Evolutionary conservation across 2,797 vertebrate genomes (phyloP), one percentile per base, ranked within the genome.

Genomic region (Brotula barbata): DNA sequence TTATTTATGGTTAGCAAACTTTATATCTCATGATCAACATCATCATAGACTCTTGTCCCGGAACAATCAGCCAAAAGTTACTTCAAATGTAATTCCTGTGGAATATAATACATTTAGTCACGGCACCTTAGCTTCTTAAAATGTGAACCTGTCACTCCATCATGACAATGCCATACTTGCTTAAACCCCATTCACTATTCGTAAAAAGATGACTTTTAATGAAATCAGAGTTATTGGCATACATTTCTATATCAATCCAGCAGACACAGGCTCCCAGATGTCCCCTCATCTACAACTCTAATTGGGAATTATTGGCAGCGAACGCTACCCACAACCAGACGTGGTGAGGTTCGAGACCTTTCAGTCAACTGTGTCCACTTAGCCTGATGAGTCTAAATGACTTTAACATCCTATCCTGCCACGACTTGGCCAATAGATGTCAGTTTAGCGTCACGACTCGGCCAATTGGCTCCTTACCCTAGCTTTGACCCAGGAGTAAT

Each of bases 341-440:
- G 49, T 68, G 65, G 63, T 78, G 83, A 86, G 81, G 82, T 85
- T 85, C 50, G 60, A 84, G 85, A 86, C 88, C 84, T 89, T 69
- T 85, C 78, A 85, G 80, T 87, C 85, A 88, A 90, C 85, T 71
- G 78, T 82, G 85, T 84, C 86, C 86, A 88, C 85, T 89, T 89
- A 88, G 82, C 75, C 72, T 90, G 89, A 90, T 89, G 89, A 90
- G 85, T 75, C 82, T 82, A 82, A 89, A 90, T 82, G 82, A 88
- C 85, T 90, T 87, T 85, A 88, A 85, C 89, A 89, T 89, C 68
- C 79, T 46, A 75, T 75, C 67, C 71, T 71, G 81, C 86, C 61
- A 75, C 68, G 73, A 25, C 62, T 77, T 65, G 76, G 86, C 86
- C 85, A 88, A 86, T 78, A 72, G 64, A 87, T 85, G 86, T 88